phyloP scores from a whole-genome alignment of 2,888 invertebrate species.

The Agrochola litura region DNA sequence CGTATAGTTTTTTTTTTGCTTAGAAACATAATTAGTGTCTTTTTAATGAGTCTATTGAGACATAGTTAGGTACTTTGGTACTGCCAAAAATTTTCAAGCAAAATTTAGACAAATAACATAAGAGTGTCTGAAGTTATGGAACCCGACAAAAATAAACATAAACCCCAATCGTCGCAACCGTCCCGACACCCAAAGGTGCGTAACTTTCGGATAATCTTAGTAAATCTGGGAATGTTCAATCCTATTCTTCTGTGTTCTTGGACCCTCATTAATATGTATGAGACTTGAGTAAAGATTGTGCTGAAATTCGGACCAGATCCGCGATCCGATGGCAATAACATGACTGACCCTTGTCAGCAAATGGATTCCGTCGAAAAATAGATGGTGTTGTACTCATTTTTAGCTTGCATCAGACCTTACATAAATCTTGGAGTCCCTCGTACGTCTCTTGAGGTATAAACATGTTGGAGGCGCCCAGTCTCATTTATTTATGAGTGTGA shows the following conservation, averaged over 20 bases:
- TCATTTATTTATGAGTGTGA: conserved; percentile 81
- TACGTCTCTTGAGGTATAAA: conserved; percentile 76
- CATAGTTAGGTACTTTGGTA: background rate
- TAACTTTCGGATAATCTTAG: conserved; percentile 63
- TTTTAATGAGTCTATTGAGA: conserved; percentile 24
- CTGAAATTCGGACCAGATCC: conserved; percentile 72
- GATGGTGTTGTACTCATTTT: conserved; percentile 80
- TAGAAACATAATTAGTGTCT: conserved; percentile 13
- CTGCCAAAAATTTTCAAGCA: background rate
- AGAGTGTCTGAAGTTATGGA: background rate
- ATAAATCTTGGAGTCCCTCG: conserved; percentile 81
- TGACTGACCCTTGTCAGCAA: conserved; percentile 85
- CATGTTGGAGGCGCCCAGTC: conserved; percentile 70
- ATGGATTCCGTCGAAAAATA: conserved; percentile 77
- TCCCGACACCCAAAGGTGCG: conserved; percentile 42
- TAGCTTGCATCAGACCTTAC: conserved; percentile 75
- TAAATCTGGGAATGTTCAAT: conserved; percentile 71
- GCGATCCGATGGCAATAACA: conserved; percentile 77
- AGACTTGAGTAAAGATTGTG: conserved; percentile 74
- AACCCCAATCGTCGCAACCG: conserved; percentile 41
- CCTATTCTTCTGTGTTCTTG: conserved; percentile 70
- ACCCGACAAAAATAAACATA: conserved; percentile 36
- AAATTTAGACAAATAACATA: conserved; percentile 1
- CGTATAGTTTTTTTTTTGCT: background rate
- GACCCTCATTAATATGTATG: conserved; percentile 81